These are phyloP conservation scores for Carabus problematicus DNA, from an alignment of 2,888 invertebrate genomes.

Conservation along the genomic window DNA sequence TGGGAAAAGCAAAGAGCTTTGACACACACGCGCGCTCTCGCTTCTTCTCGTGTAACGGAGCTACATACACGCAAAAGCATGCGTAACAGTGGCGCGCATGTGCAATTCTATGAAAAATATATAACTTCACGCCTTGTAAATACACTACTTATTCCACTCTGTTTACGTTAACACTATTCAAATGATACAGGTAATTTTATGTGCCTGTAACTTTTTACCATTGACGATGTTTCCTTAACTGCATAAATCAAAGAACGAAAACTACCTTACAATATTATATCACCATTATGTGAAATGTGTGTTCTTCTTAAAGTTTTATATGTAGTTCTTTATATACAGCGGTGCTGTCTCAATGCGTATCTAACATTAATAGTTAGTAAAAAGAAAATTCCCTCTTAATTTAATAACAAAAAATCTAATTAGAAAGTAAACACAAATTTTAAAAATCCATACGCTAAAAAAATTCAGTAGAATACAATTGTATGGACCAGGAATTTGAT, in stretches of 20 bases:
- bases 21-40: constrained; percentile 2
- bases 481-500: too few species aligned
- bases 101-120: constrained; percentile 6
- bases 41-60: constrained; percentile 7
- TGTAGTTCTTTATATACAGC: too few species aligned
- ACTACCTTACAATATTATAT: constrained; percentile 14
- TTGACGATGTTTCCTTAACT: constrained; percentile 26
- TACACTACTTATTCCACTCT: constrained; percentile 12
- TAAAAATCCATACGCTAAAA: too few species aligned
- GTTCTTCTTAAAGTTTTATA: too few species aligned
- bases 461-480: too few species aligned
- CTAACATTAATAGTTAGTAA: too few species aligned
- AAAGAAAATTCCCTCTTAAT: too few species aligned
- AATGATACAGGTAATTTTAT: constrained; percentile 22
- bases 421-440: too few species aligned
- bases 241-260: constrained; percentile 17
- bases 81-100: constrained; percentile 14
- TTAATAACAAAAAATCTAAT: too few species aligned
- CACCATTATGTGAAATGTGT: background rate
- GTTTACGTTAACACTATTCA: constrained; percentile 15
- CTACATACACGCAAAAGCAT: constrained; percentile 11
- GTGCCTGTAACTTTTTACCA: constrained; percentile 13
- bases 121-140: constrained; percentile 22
- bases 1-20: constrained; percentile 36
- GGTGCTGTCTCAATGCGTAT: too few species aligned